Base-by-base conservation (phyloP, 2,888 invertebrate genomes). In the Drosophila vallismaia region DNA sequence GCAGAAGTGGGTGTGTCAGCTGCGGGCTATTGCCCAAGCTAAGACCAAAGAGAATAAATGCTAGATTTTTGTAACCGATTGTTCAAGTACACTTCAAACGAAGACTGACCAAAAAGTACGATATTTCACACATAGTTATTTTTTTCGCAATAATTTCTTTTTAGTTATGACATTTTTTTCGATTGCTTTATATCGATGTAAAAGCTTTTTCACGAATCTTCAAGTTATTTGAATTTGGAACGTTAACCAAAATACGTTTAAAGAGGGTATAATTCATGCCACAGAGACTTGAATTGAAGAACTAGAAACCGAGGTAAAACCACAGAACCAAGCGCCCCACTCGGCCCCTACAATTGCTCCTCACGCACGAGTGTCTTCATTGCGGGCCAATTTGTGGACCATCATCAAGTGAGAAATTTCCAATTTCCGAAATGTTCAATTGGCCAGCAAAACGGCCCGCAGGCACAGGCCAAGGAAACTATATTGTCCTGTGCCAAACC, bases 341-440 rank as follows among this genome's bases (percentile, higher is more conserved):
- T 29, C 24, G 2, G 42, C 40, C 40, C 40, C 33, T 52, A 49
- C 60, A 42, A 29, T 33, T 45, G 44, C 38, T 36, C 36, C 68
- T 52, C 59, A 75, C 75, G 67, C 75, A 75, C 75, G 66, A 56
- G 26, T 84, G 71, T 76, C 85, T 76, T 71, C 74, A 76, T 81
- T 82, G 70, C 81, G 72, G 71, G 77, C 80, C 86, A 83, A 86
- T 86, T 82, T 87, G 81, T 75, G 63, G 75, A 63, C 91, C 90
- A 73, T 77, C 77, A 75, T 77, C 74, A 84, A 92, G 76, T 60
- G 89, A 90, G 92, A 93, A 94, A 79, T 86, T 88, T 33, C 94
- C 94, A 62, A 93, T 87, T 76, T 92, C 77, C 49, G 89, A 91
- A 24, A 93, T 86, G 77, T 92, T 91, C 69, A 93, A 90, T 70